Evolutionary conservation across 2,888 invertebrate species (phyloP), one percentile per base, ranked within the genome.

Genomic region (Latrodectus elegans): DNA sequence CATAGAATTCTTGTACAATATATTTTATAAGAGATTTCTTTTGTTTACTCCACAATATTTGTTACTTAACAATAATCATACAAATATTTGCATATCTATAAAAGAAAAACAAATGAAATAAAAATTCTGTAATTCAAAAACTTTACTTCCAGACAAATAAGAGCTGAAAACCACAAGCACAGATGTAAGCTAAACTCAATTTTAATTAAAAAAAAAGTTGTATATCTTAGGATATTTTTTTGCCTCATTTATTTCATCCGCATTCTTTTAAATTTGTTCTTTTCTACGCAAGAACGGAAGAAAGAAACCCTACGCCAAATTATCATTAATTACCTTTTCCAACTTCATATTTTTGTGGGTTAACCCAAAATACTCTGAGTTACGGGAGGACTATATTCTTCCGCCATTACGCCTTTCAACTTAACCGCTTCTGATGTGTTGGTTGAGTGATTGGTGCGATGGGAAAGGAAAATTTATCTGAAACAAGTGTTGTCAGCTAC

Each of bases 401-500:
- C 73, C 81, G 73, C 67, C 53, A 74, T 73, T 71, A 67, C 55
- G 84, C 84, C 80, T 80, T 86, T 86, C 76, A 86, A 80, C 75
- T 72, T 53, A 55, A 67, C 86, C 81, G 81, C 86, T 77, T 73
- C 75, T 77, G 79, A 80, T 60, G 74, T 67, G 49, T n/a, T 38
- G 84, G 26, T 55, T 85, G 85, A 85, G 80, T 84, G 84, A 84
- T 84, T 70, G 79, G 84, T 68, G 22, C 60, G 60, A 60, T 15
- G 78, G 81, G 76, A 76, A 38, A 67, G 81, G 86, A 76, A 74
- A 81, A 86, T 86, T 86, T 86, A 86, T 86, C 86, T 76, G 86
- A 86, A 86, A 86, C 86, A 86, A 86, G 86, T 86, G 86, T 86
- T 86, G 86, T 86, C 86, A 86, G 86, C 86, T 86, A 81, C 86